These are phyloP conservation scores for Alethe diademata DNA, from an alignment of 2,113 vertebrate species.

Conservation along the genomic window DNA sequence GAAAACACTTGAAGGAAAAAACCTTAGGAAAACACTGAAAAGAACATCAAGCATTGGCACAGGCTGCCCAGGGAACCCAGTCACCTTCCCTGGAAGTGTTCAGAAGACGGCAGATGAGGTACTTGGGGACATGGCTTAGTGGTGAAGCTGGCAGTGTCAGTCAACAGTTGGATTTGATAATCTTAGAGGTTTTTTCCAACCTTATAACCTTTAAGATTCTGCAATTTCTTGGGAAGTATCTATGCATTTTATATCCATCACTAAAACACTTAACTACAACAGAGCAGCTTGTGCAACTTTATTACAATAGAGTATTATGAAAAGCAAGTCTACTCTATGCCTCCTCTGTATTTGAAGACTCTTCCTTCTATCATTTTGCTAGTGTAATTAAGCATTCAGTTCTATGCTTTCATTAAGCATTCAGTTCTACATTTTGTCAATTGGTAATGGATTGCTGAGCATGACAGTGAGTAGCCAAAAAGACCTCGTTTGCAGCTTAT, in stretches of 20 bases:
- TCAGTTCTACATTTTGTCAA: not conserved
- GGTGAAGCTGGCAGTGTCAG: not conserved
- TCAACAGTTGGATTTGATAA: rapidly evolving
- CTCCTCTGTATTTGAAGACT: not conserved
- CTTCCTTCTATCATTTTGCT: not conserved
- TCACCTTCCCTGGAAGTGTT: not conserved
- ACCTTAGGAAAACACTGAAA: too few relatives aligned
- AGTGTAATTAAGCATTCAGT: not conserved
- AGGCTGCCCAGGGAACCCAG: not conserved
- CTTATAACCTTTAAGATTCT: not conserved
- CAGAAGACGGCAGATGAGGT: not conserved
- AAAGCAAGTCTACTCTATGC: not conserved
- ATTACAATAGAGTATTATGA: not conserved
- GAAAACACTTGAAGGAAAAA: not conserved
- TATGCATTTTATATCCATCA: not conserved
- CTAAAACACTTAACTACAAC: not conserved
- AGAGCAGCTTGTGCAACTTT: not conserved
- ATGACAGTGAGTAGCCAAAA: not conserved
- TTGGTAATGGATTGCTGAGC: not conserved
- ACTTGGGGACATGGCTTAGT: not conserved
- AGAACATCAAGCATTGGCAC: not conserved
- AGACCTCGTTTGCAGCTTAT: not conserved
- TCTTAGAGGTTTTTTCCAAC: not conserved
- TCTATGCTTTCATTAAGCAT: not conserved
- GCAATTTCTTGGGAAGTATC: not conserved